These are phyloP conservation scores for Neria commutata DNA, from an alignment of 2,888 invertebrate genomes.

Conservation along the genomic window DNA sequence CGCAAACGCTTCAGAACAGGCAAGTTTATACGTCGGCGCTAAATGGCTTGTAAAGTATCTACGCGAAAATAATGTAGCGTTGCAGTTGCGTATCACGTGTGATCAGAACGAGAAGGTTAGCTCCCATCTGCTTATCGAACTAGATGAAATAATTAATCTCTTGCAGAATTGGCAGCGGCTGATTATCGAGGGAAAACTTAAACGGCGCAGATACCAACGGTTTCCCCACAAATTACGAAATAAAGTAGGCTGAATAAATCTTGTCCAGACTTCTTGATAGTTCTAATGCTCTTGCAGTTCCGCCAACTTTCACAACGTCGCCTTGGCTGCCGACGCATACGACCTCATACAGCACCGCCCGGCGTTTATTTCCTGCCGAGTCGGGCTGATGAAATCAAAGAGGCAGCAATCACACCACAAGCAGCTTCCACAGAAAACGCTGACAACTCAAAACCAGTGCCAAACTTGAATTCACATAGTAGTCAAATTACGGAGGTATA, in stretches of 20 bases:
- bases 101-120: slow-evolving; percentile 49
- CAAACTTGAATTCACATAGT: slow-evolving; percentile 33
- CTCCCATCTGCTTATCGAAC: neutral
- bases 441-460: slow-evolving; percentile 34
- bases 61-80: slow-evolving; percentile 28
- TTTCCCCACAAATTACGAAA: slow-evolving; percentile 39
- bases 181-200: slow-evolving; percentile 38
- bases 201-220: slow-evolving; percentile 40
- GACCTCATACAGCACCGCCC: slow-evolving; percentile 47
- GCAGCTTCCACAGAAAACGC: neutral
- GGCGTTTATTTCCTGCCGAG: slow-evolving; percentile 28
- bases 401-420: neutral
- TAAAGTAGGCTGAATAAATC: too few species aligned
- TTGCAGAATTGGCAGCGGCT: slow-evolving; percentile 44
- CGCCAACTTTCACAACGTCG: too few species aligned
- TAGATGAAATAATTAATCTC: neutral
- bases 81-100: slow-evolving; percentile 43
- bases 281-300: too few species aligned
- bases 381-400: neutral
- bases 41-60: slow-evolving; percentile 42
- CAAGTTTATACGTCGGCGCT: slow-evolving; percentile 25
- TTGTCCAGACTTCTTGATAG: too few species aligned
- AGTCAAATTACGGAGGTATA: neutral
- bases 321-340: slow-evolving; percentile 24
- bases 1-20: neutral